A percentile compares a stretch with the other conserved stretches of the same genome.
Conservation (phyloP, 2,797 vertebrate genomes). For the Tarsius wallacei region DNA sequence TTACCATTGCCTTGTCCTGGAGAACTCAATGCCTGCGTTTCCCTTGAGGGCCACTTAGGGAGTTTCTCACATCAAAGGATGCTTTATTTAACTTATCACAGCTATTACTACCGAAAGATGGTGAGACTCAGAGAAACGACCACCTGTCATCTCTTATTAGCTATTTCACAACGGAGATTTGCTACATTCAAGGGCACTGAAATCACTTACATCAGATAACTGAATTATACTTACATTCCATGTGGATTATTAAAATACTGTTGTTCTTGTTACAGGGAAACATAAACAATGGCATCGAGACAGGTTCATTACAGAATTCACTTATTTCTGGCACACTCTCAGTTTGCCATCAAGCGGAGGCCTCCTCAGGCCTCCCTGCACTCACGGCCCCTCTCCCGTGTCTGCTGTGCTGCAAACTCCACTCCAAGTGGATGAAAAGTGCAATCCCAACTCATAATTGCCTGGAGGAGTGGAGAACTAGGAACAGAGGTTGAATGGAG, state of each 20-base stretch:
- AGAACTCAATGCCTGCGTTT: slow-evolving; percentile 29
- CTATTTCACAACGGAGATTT: slow-evolving; percentile 79
- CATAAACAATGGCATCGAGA: slow-evolving; percentile 74
- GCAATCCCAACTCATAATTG: rapidly evolving
- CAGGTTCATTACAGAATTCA: slow-evolving; percentile 74
- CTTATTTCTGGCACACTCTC: slow-evolving; percentile 15
- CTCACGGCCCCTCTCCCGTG: background rate
- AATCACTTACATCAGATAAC: slow-evolving; percentile 84
- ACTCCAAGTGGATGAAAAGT: rapidly evolving
- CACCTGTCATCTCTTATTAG: slow-evolving; percentile 83
- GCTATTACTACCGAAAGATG: slow-evolving; percentile 65
- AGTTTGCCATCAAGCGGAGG: background rate
- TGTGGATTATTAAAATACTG: slow-evolving; percentile 82
- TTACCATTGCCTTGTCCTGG: slow-evolving; percentile 62
- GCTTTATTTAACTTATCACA: slow-evolving; percentile 36
- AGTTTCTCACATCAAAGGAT: slow-evolving; percentile 72
- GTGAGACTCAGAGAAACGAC: slow-evolving; percentile 70
- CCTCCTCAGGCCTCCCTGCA: background rate
- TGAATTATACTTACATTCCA: slow-evolving; percentile 84
- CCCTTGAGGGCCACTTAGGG: slow-evolving; percentile 67
- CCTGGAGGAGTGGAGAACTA: rapidly evolving
- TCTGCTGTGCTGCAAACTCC: background rate
- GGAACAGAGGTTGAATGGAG: background rate
- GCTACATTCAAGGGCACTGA: slow-evolving; percentile 81
- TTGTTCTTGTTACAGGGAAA: slow-evolving; percentile 56